Evolutionary conservation across 2,888 invertebrate species (phyloP).

Genomic region (Synanthedon andrenaeformis): DNA sequence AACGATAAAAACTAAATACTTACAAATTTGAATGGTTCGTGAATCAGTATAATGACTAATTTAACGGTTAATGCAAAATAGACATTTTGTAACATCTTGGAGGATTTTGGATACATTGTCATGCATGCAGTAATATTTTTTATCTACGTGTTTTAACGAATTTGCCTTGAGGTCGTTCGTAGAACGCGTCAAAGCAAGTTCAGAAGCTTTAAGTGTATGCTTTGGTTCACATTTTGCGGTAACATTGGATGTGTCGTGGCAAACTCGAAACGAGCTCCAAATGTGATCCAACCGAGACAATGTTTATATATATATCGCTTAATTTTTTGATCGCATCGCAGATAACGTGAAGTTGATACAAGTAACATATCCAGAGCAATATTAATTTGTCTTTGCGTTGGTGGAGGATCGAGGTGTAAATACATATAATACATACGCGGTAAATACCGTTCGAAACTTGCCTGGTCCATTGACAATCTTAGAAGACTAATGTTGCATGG

Average conservation of each 20-base stretch:
- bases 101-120: constrained; percentile 53
- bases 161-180: constrained; percentile 27
- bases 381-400: constrained; percentile 48
- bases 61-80: neutral
- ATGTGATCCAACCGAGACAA: constrained; percentile 38
- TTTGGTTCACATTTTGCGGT: constrained; percentile 44
- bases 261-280: constrained; percentile 15
- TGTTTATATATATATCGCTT: constrained; percentile 37
- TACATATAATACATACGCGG: neutral
- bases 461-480: constrained; percentile 31
- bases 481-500: constrained; percentile 65
- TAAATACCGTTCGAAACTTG: constrained; percentile 19
- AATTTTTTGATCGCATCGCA: constrained; percentile 43
- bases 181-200: constrained; percentile 30
- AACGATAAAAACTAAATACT: constrained; percentile 8
- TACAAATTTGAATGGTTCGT: constrained; percentile 15
- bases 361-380: constrained; percentile 57
- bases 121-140: constrained; percentile 60
- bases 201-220: constrained; percentile 60
- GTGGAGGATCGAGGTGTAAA: constrained; percentile 43
- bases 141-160: constrained; percentile 44
- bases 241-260: constrained; percentile 13
- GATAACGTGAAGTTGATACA: constrained; percentile 35
- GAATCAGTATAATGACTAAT: constrained; percentile 11
- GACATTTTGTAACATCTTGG: constrained; percentile 26